Evolutionary conservation across 2,113 vertebrate species (phyloP), one percentile per base, ranked within the genome.

Genomic region (Fukomys damarensis): DNA sequence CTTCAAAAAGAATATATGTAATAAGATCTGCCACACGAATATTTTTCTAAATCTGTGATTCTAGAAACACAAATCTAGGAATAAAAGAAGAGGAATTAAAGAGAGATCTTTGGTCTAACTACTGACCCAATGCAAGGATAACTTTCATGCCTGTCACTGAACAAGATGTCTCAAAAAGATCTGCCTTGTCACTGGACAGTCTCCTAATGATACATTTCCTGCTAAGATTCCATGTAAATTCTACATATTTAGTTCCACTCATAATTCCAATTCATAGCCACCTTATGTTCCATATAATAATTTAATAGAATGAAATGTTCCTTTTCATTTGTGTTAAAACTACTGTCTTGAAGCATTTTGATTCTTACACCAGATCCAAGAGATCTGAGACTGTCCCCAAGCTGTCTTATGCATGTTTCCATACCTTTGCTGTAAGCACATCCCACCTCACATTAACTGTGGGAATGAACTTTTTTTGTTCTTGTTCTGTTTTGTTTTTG

Each of bases 261-360:
- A 88, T 93, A 96, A 97, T 96, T 96, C 86, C 80, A 77, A 95
- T 59, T 95, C 72, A 86, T 96, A 97, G 92, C 82, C 82, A 94
- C 93, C 43, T 94, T 90, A 83, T 92, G 93, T 94, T 97, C 95
- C 20, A 0, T 92, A 61, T 92, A 96, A 94, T 95, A 96, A 97
- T 94, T 94, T 94, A 94, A 92, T 77, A 87, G 54, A 97, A 96
- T 96, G 84, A 96, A 97, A 97, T 92, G 92, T 94, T 96, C 97
- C 93, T 94, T 97, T 96, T 95, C 89, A 98, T 97, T 93, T 95
- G 59, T 90, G 43, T 92, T 93, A 61, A 97, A 96, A 87, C 43
- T n/a, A 59, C 84, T 59, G 92, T 83, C 77, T 82, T 92, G 38
- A 80, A 89, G 49, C 70, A 59, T 72, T 96, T 91, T 38, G 58